These are phyloP conservation scores for Syngnathus typhle DNA, from an alignment of 2,113 vertebrate species.

Conservation along the genomic window DNA sequence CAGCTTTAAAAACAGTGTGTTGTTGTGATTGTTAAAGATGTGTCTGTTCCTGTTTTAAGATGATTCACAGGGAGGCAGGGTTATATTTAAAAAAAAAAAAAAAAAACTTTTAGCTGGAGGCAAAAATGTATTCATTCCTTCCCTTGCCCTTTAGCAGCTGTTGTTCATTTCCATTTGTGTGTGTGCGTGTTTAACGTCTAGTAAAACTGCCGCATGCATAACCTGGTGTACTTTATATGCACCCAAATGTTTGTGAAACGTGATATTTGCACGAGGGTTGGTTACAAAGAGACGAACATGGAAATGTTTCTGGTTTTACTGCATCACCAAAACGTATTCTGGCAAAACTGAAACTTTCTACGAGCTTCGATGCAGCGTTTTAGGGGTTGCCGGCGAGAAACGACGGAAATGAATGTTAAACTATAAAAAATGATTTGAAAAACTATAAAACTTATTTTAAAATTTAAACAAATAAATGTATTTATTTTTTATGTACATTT, in stretches of 20 bases:
- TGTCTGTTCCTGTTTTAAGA: conserved; percentile 23
- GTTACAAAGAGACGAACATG: not conserved
- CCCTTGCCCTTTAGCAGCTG: conserved; percentile 73
- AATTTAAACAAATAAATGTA: not conserved
- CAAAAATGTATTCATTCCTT: conserved; percentile 72
- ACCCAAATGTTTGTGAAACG: not conserved
- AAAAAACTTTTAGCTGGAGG: conserved; percentile 25
- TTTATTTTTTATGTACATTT: too few species aligned
- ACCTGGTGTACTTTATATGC: conserved; percentile 42
- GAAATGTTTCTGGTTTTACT: not conserved
- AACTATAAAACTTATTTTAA: not conserved
- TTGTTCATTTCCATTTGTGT: conserved; percentile 83
- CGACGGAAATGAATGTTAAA: not conserved
- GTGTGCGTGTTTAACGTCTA: conserved; percentile 43
- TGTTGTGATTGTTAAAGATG: not conserved
- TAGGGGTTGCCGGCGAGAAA: not conserved
- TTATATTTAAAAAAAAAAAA: conserved; percentile 10
- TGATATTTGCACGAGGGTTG: not conserved
- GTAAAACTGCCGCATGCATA: conserved; percentile 75
- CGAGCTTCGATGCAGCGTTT: not conserved
- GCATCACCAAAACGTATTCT: not conserved
- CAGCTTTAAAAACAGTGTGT: not conserved
- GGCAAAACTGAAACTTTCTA: not conserved
- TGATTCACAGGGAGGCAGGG: conserved; percentile 34
- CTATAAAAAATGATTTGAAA: not conserved